Base-by-base conservation (phyloP, 2,797 vertebrate species). In the Brotula barbata region DNA sequence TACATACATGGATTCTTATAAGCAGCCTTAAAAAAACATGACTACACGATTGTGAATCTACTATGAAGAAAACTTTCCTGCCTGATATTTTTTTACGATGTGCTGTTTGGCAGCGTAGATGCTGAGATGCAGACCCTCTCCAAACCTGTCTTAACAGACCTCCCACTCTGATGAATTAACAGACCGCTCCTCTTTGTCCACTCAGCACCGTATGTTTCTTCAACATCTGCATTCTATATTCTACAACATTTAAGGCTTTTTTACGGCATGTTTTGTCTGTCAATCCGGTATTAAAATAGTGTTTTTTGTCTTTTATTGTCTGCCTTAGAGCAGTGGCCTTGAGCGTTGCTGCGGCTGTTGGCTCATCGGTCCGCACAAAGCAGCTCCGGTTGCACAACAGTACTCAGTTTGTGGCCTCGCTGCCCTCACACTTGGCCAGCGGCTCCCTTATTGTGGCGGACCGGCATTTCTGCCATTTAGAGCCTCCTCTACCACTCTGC, bases 391-490 rank as follows among this genome's bases (percentile, higher is more conserved):
- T 88, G 87, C 76, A 75, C 80, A 88, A 85, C 77, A 80, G 71
- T 21, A 62, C 73, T 80, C 78, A 64, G 75, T 60, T 70, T 83
- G 86, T 54, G 88, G 87, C 78, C 58, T 36, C 39, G 72, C 79
- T 75, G 79, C 80, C 83, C 89, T 89, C 83, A 85, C 83, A 83
- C 80, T 89, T 86, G 83, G 85, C 87, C 77, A 74, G 85, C 73
- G 81, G 81, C 71, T 84, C 75, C 68, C 82, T 88, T 89, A 83
- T 81, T 89, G 88, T 87, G 90, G 88, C 81, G 64, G 48, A 46
- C 68, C 64, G 66, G 86, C 84, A 85, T 87, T 87, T 87, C 86
- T 87, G 81, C 82, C 87, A 69, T 85, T 84, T 73, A 85, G 80
- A 87, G 85, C 75, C 86, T 83, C 52, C 77, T 80, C 75, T 73